Percentiles rank a stretch among this genome's conserved stretches.
Evolutionary conservation across 2,888 invertebrate genomes (phyloP).

Genomic region (Geophilus truncorum): DNA sequence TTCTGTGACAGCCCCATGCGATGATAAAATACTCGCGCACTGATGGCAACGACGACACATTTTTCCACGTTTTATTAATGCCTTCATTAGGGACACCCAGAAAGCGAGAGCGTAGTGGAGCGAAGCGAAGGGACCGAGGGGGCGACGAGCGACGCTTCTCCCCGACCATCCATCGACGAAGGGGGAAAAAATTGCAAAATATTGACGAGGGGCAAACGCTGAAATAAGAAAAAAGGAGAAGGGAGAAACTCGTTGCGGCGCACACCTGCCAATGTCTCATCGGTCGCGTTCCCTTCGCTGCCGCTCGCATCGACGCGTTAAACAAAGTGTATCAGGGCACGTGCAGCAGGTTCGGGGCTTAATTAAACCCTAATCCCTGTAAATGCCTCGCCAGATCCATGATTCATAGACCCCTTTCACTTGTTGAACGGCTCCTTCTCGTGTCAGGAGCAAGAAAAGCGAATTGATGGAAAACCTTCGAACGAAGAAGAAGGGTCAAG

Average conservation of each 20-base stretch:
- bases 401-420: not conserved
- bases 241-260: not conserved
- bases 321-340: conserved; percentile 10
- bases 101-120: not conserved
- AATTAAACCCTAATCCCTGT: not conserved
- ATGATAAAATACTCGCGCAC: not conserved
- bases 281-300: not conserved
- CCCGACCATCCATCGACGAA: not conserved
- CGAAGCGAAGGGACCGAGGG: not conserved
- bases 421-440: not conserved
- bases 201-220: not conserved
- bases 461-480: not conserved
- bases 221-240: not conserved
- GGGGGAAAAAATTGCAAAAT: not conserved
- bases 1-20: too few species aligned
- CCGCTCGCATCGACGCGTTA: not conserved
- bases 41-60: not conserved
- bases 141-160: not conserved
- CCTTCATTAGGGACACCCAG: not conserved
- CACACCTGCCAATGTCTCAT: not conserved
- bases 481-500: too few species aligned
- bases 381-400: conserved; percentile 2
- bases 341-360: not conserved
- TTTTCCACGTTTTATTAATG: conserved; percentile 5
- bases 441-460: not conserved